phyloP scores from a whole-genome alignment of 1,140 invertebrate species.

The Planococcus citri region DNA sequence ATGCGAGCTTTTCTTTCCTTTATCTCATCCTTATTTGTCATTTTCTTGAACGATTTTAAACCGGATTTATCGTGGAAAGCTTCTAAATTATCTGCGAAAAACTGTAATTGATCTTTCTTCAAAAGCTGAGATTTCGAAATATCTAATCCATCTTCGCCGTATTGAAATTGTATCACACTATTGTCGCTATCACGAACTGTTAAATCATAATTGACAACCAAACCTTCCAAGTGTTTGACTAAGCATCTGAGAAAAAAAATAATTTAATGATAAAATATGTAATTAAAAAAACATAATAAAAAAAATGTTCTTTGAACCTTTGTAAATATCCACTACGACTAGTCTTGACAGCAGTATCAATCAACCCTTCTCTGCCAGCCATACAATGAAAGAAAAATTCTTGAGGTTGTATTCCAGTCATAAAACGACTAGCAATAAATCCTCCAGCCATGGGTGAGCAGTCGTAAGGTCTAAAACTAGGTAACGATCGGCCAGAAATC shows the following conservation, averaged over 20 bases:
- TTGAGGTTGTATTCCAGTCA: constrained; percentile 93
- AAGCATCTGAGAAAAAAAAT: constrained; percentile 49
- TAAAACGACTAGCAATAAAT: constrained; percentile 88
- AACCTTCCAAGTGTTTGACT: constrained; percentile 94
- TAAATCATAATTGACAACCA: constrained; percentile 79
- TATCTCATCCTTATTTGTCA: constrained; percentile 35
- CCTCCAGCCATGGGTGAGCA: constrained; percentile 84
- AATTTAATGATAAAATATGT: background rate
- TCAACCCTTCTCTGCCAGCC: constrained; percentile 91
- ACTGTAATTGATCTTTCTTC: constrained; percentile 59
- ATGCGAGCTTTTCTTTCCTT: constrained; percentile 49
- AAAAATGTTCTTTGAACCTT: constrained; percentile 35
- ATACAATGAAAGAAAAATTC: constrained; percentile 99
- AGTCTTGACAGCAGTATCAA: constrained; percentile 81
- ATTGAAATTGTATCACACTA: constrained; percentile 89
- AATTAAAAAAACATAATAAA: background rate
- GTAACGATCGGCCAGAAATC: constrained; percentile 82
- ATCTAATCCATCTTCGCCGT: constrained; percentile 96
- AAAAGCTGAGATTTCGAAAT: constrained; percentile 77
- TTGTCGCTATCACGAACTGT: constrained; percentile 92
- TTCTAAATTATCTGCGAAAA: constrained; percentile 64
- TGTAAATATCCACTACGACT: constrained; percentile 96
- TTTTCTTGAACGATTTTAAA: constrained; percentile 28
- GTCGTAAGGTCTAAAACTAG: constrained; percentile 86
- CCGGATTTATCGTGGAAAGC: constrained; percentile 41